Evolutionary conservation across 2,888 invertebrate genomes (phyloP).

Genomic region (Apotomis turbidana): DNA sequence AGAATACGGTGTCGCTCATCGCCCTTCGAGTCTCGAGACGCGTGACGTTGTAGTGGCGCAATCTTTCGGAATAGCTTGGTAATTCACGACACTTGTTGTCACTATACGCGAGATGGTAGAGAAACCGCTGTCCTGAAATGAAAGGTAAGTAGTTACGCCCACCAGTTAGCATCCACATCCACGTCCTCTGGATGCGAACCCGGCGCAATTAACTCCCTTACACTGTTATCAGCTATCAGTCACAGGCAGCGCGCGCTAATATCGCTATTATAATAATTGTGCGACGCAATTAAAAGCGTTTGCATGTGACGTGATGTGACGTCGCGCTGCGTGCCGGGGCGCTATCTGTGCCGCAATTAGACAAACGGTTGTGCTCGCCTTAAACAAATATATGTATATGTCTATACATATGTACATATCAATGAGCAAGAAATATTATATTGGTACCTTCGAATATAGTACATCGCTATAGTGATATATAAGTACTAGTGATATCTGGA

Average conservation of each 20-base stretch:
- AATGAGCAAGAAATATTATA: no score
- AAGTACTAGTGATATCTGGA: no score
- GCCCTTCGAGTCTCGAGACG: no score
- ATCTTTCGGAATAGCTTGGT: no score
- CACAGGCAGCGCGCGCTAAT: slow-evolving; percentile 40
- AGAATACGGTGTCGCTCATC: no score
- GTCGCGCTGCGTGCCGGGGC: slow-evolving; percentile 2
- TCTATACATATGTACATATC: no score
- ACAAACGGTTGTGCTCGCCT: not conserved
- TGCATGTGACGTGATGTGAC: slow-evolving; percentile 38
- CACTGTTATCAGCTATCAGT: slow-evolving; percentile 36
- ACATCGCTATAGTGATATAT: no score
- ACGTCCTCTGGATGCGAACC: slow-evolving; percentile 7
- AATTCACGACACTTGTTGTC: no score
- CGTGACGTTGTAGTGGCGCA: no score
- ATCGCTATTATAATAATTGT: slow-evolving; percentile 39
- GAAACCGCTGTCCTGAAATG: not conserved
- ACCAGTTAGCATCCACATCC: not conserved
- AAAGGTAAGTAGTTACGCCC: not conserved
- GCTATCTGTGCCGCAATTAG: slow-evolving; percentile 19
- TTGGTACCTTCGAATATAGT: no score
- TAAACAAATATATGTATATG: no score
- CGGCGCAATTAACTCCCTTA: slow-evolving; percentile 7
- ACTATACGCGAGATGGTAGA: no score
- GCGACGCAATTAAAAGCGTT: slow-evolving; percentile 39